These are phyloP conservation scores for Bothrops alternatus DNA, from an alignment of 2,797 vertebrate genomes.

Conservation along the genomic window DNA sequence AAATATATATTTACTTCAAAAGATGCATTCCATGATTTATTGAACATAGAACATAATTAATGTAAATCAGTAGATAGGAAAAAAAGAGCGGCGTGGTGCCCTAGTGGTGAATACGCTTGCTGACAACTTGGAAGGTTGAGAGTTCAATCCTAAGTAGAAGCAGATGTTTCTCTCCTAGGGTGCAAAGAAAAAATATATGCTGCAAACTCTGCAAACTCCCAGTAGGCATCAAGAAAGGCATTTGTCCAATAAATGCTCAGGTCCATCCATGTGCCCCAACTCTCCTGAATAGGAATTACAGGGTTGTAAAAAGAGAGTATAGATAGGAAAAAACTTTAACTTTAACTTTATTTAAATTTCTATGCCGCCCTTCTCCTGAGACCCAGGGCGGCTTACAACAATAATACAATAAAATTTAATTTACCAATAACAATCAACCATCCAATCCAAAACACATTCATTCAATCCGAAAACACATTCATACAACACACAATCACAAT, in stretches of 20 bases:
- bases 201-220: background rate
- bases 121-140: background rate
- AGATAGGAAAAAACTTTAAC: background rate
- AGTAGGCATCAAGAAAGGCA: background rate
- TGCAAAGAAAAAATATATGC: background rate
- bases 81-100: background rate
- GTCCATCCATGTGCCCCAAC: background rate
- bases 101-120: background rate
- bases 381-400: no score
- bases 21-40: background rate
- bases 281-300: background rate
- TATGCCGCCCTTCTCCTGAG: no score
- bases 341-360: no score
- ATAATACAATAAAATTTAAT: no score
- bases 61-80: background rate
- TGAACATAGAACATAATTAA: background rate
- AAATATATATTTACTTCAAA: background rate
- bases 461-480: no score
- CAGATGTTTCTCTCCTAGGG: background rate
- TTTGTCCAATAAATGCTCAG: background rate
- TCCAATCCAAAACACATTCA: no score
- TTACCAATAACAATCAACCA: no score
- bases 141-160: background rate
- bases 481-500: no score
- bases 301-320: background rate